Evolutionary conservation across 2,888 invertebrate genomes (phyloP).

Genomic region (Parochlus steinenii): DNA sequence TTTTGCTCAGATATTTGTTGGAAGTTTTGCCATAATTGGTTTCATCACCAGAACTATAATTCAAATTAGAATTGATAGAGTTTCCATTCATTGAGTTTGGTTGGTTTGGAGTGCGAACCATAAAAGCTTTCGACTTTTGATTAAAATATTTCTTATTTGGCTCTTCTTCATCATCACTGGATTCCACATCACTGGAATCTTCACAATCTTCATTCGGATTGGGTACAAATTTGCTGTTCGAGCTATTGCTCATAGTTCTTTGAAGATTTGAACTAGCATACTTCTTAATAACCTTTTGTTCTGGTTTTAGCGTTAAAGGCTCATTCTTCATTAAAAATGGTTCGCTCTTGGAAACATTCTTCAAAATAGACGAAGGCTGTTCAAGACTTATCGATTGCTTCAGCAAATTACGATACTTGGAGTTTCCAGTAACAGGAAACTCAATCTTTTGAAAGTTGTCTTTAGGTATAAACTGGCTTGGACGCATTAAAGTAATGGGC

Average conservation of each 20-base stretch:
- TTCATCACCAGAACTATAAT: constrained; percentile 12
- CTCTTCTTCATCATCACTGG: constrained; percentile 11
- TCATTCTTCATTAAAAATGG: constrained; percentile 7
- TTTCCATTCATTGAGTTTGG: not conserved
- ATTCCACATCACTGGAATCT: constrained; percentile 15
- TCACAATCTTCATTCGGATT: constrained; percentile 20
- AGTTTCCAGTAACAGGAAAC: not conserved
- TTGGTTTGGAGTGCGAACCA: not conserved
- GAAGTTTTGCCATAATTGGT: not conserved
- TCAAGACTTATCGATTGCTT: constrained; percentile 11
- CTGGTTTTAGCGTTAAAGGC: not conserved
- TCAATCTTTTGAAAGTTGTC: constrained; percentile 2
- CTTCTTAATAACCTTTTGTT: constrained; percentile 1
- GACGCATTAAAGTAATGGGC: constrained; percentile 20
- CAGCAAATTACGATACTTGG: constrained; percentile 4
- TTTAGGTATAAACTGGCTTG: constrained; percentile 26
- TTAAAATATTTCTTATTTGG: constrained; percentile 12
- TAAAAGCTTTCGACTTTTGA: no score
- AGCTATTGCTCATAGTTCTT: constrained; percentile 9
- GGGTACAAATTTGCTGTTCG: constrained; percentile 8
- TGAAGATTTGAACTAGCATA: not conserved
- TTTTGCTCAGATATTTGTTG: constrained; percentile 34
- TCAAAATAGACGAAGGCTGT: constrained; percentile 11
- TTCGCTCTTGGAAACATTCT: constrained; percentile 1
- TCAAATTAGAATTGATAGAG: no score